These are phyloP conservation scores for Tetranychus cinnabarinus DNA, from an alignment of 1,140 invertebrate genomes.

Conservation along the genomic window DNA sequence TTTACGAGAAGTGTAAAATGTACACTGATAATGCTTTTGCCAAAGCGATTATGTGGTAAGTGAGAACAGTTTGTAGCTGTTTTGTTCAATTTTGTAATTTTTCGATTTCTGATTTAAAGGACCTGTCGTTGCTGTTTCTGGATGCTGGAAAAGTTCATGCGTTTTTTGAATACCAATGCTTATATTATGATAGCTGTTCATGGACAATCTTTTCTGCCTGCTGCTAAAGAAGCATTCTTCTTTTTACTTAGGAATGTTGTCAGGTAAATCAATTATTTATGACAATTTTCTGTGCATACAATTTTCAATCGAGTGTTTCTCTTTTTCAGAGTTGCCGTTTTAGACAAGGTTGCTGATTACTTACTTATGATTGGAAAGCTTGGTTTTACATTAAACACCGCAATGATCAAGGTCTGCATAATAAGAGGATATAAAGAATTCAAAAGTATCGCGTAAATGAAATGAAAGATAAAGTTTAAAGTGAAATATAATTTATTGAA, in stretches of 20 bases:
- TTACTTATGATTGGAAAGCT: conserved; percentile 70
- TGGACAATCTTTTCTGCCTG: conserved; percentile 69
- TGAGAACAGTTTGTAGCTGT: background rate
- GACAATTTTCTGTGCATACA: conserved; percentile 14
- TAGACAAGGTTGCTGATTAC: conserved; percentile 78
- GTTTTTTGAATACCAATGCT: conserved; percentile 44
- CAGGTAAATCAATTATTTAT: conserved; percentile 16
- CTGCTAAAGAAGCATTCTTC: conserved; percentile 66
- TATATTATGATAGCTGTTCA: conserved; percentile 93
- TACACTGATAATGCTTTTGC: conserved; percentile 40
- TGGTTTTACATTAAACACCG: too few relatives aligned
- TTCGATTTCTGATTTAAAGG: conserved; percentile 16
- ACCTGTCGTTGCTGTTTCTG: conserved; percentile 71
- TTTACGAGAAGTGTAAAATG: conserved; percentile 55
- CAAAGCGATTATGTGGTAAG: conserved; percentile 43
- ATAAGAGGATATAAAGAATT: too few relatives aligned
- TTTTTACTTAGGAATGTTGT: conserved; percentile 65
- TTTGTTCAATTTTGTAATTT: too few relatives aligned
- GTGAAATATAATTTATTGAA: too few relatives aligned
- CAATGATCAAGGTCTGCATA: too few relatives aligned
- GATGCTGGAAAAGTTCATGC: conserved; percentile 66
- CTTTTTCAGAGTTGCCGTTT: conserved; percentile 42
- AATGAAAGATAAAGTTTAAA: too few relatives aligned
- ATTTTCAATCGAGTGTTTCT: conserved; percentile 5
- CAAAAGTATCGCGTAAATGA: too few relatives aligned